These are phyloP conservation scores for Drosophila peninsularis DNA, from an alignment of 2,888 invertebrate genomes.

Conservation along the genomic window DNA sequence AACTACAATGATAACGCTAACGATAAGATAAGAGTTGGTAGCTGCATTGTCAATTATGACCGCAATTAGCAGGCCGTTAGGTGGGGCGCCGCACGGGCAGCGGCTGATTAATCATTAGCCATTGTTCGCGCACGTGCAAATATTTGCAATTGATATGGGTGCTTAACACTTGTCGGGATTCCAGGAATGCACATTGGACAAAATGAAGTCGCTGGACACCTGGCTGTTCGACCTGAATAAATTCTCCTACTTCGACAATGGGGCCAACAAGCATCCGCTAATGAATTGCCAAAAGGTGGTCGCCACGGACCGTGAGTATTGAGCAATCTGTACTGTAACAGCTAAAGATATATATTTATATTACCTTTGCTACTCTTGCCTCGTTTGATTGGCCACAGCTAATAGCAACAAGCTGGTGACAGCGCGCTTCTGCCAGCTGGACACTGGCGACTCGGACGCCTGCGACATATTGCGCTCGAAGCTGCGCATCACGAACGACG, in stretches of 20 bases:
- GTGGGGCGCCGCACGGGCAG: not conserved
- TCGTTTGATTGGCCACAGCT: constrained; percentile 43
- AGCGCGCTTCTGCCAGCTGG: constrained; percentile 83
- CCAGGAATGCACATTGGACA: constrained; percentile 82
- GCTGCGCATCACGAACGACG: constrained; percentile 52
- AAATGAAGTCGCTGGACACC: constrained; percentile 82
- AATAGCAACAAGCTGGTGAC: constrained; percentile 74
- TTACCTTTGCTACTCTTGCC: not conserved
- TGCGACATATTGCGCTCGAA: constrained; percentile 80
- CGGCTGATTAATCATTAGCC: constrained; percentile 28
- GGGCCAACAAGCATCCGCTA: constrained; percentile 77
- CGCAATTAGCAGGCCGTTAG: constrained; percentile 35
- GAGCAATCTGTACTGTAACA: not conserved
- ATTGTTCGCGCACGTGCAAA: constrained; percentile 31
- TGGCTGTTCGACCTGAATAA: constrained; percentile 85
- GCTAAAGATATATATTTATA: no score
- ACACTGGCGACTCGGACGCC: constrained; percentile 83
- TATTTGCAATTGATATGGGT: constrained; percentile 25
- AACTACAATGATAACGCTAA: constrained; percentile 37
- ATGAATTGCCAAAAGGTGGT: constrained; percentile 85
- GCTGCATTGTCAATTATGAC: constrained; percentile 49
- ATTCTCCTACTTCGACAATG: constrained; percentile 80
- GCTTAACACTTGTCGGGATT: constrained; percentile 16
- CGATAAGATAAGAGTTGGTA: constrained; percentile 55
- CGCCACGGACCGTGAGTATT: constrained; percentile 82